Conservation (phyloP, 1,140 invertebrate genomes). For the Venturia canescens region DNA sequence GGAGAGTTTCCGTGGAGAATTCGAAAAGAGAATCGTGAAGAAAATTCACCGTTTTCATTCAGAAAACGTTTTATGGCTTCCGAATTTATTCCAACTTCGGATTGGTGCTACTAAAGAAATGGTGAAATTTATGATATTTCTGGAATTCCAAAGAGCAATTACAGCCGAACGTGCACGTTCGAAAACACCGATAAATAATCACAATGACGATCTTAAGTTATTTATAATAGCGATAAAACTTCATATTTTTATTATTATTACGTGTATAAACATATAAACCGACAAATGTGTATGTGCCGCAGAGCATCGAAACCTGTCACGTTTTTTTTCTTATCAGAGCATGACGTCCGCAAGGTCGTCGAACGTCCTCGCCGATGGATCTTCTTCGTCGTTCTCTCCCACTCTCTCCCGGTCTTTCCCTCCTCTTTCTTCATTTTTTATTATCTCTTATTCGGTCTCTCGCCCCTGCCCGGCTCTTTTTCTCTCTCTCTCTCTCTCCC, state of each 20-base stretch:
- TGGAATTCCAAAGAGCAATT: too few species aligned
- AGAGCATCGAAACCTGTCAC: slow-evolving; percentile 34
- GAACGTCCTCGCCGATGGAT: slow-evolving; percentile 44
- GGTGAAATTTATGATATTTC: not conserved
- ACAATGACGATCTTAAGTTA: too few species aligned
- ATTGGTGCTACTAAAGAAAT: not conserved
- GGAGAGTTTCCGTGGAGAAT: too few species aligned
- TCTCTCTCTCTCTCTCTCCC: too few species aligned
- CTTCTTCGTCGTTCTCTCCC: not conserved
- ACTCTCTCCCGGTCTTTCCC: not conserved
- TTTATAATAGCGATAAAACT: too few species aligned
- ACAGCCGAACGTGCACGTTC: too few species aligned
- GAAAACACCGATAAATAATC: too few species aligned
- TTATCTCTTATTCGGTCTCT: not conserved
- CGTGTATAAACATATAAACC: not conserved
- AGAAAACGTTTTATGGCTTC: too few species aligned
- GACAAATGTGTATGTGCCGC: not conserved
- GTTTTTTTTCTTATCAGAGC: slow-evolving; percentile 47
- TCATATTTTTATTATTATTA: slow-evolving; percentile 5
- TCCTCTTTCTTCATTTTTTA: not conserved
- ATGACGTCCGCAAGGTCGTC: slow-evolving; percentile 52
- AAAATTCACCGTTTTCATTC: too few species aligned
- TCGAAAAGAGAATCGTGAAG: too few species aligned
- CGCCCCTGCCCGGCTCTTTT: not conserved
- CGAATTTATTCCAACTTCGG: too few species aligned